These are phyloP conservation scores for Porites cylindrica DNA, from an alignment of 92 coral and sea anemone species.

Conservation along the genomic window DNA sequence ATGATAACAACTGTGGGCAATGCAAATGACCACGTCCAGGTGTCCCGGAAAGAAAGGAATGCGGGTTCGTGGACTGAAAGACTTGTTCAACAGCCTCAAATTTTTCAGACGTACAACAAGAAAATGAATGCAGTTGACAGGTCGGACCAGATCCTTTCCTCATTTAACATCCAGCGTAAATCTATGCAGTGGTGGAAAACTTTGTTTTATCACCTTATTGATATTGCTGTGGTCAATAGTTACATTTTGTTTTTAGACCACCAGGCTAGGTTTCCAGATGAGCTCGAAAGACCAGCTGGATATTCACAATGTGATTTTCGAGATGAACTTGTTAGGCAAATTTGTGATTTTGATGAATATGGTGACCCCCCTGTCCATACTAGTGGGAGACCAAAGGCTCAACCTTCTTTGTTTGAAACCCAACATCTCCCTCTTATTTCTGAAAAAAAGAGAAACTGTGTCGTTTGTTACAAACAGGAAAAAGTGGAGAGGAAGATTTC, in stretches of 20 bases:
- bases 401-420: no score
- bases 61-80: no score
- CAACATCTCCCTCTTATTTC: no score
- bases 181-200: constrained; percentile 71
- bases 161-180: constrained; percentile 52
- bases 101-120: constrained; percentile 47
- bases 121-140: constrained; percentile 74
- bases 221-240: constrained; percentile 73
- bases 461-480: no score
- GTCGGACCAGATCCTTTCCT: constrained; percentile 67
- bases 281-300: constrained; percentile 47
- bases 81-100: not conserved
- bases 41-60: no score
- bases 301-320: constrained; percentile 64
- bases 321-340: constrained; percentile 73
- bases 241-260: constrained; percentile 52
- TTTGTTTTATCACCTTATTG: constrained; percentile 65
- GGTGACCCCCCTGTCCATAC: not conserved
- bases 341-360: constrained; percentile 30
- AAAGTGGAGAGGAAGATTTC: no score
- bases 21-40: no score
- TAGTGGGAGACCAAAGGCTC: not conserved
- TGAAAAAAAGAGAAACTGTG: no score
- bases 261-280: constrained; percentile 38
- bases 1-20: no score